Evolutionary conservation across 2,888 invertebrate genomes (phyloP).

Genomic region (Melanostoma mellinum): DNA sequence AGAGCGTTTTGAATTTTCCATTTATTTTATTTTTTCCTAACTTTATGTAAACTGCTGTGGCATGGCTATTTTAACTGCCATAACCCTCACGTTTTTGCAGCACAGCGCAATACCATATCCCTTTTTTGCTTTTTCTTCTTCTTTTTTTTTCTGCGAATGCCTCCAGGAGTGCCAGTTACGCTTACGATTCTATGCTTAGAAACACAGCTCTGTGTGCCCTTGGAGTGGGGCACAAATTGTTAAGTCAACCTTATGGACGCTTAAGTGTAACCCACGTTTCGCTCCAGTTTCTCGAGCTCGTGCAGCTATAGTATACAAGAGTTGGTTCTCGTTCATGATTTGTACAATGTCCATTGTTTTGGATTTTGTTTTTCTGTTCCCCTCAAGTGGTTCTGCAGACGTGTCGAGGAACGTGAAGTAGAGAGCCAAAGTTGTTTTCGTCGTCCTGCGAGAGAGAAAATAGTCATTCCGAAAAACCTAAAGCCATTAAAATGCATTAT

Average conservation of each 20-base stretch:
- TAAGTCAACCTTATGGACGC: constrained; percentile 68
- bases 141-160: background rate
- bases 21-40: constrained; percentile 4
- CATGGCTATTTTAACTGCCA: constrained; percentile 25
- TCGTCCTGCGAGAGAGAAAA: constrained; percentile 51
- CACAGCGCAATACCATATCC: constrained; percentile 39
- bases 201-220: background rate
- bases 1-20: constrained; percentile 32
- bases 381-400: constrained; percentile 68
- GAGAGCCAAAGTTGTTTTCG: constrained; percentile 51
- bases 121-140: constrained; percentile 11
- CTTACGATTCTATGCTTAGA: background rate
- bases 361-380: constrained; percentile 58
- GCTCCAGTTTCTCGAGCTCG: constrained; percentile 63
- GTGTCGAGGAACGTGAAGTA: constrained; percentile 52
- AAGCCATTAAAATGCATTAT: constrained; percentile 72
- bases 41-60: constrained; percentile 9
- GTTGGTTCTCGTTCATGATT: constrained; percentile 65
- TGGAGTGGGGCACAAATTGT: constrained; percentile 55
- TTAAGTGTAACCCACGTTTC: constrained; percentile 72
- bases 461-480: constrained; percentile 65
- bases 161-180: background rate
- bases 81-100: constrained; percentile 56
- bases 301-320: constrained; percentile 1
- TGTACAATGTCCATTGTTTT: constrained; percentile 72